Conservation (phyloP, 2,888 invertebrate species). For the Plagiodera versicolora region DNA sequence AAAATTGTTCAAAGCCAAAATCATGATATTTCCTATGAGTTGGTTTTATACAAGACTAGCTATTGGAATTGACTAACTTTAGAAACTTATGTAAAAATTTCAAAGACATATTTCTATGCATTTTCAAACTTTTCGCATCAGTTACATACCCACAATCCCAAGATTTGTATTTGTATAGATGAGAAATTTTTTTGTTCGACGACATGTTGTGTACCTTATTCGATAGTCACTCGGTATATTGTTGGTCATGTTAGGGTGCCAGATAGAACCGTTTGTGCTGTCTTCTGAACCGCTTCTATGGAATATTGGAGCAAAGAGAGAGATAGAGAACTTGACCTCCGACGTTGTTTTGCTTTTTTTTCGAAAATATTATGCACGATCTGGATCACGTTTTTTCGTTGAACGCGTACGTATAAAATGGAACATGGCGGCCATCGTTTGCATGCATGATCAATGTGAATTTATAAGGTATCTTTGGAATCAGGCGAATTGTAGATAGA, state of each 20-base stretch:
- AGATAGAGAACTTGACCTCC: slow-evolving; percentile 19
- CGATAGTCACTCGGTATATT: neutral
- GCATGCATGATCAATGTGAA: slow-evolving; percentile 13
- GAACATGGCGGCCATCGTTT: slow-evolving; percentile 11
- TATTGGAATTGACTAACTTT: too few species aligned
- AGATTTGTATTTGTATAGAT: too few species aligned
- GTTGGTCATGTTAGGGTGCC: slow-evolving; percentile 19
- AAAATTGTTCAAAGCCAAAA: too few species aligned
- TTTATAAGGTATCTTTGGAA: slow-evolving; percentile 1
- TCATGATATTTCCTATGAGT: too few species aligned
- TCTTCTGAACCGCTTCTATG: slow-evolving; percentile 15
- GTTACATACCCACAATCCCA: too few species aligned
- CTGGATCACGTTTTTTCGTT: slow-evolving; percentile 24
- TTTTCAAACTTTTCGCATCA: too few species aligned
- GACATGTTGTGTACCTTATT: too few species aligned
- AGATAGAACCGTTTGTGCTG: slow-evolving; percentile 28
- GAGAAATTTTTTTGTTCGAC: too few species aligned
- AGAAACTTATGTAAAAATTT: too few species aligned
- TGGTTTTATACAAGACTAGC: too few species aligned
- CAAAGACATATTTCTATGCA: too few species aligned
- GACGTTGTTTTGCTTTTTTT: slow-evolving; percentile 20
- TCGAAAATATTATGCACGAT: slow-evolving; percentile 21
- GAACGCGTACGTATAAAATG: slow-evolving; percentile 20
- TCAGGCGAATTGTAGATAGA: neutral
- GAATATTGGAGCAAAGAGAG: slow-evolving; percentile 22